These are phyloP conservation scores for Protophormia terraenovae DNA, from an alignment of 2,888 invertebrate genomes.

Conservation along the genomic window DNA sequence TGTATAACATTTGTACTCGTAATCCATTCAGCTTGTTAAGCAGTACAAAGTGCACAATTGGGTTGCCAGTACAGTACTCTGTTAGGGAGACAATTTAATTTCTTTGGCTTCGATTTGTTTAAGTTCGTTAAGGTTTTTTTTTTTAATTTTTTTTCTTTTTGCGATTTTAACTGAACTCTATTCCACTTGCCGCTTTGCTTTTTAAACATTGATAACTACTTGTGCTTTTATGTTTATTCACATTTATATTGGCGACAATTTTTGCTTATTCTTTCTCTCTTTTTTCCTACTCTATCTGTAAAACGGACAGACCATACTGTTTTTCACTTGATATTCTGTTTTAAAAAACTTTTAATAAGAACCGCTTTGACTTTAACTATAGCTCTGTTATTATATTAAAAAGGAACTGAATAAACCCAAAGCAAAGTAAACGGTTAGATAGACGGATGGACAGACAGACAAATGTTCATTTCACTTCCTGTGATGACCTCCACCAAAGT, in stretches of 20 bases:
- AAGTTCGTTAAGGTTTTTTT: slow-evolving; percentile 60
- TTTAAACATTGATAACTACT: slow-evolving; percentile 34
- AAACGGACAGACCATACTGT: too few relatives aligned
- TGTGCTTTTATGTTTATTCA: slow-evolving; percentile 49
- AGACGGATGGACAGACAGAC: slow-evolving; percentile 1
- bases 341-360: slow-evolving; percentile 39
- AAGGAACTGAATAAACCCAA: not conserved
- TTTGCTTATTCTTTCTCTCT: slow-evolving; percentile 71
- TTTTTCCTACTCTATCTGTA: not conserved
- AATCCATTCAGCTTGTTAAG: not conserved
- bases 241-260: slow-evolving; percentile 77
- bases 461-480: slow-evolving; percentile 62
- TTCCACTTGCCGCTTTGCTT: slow-evolving; percentile 59
- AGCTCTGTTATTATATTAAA: not conserved
- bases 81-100: slow-evolving; percentile 62
- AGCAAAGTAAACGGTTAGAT: not conserved
- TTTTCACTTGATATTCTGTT: slow-evolving; percentile 13
- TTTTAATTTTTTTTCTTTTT: slow-evolving; percentile 12
- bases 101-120: slow-evolving; percentile 66
- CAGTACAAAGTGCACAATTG: not conserved
- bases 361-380: slow-evolving; percentile 50
- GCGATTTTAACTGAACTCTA: slow-evolving; percentile 14
- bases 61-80: not conserved
- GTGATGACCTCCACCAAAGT: slow-evolving; percentile 70
- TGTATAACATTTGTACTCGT: not conserved